Percentiles rank a stretch among this genome's conserved stretches.
phyloP scores from a whole-genome alignment of 2,797 vertebrate genomes.

The Picus viridis region DNA sequence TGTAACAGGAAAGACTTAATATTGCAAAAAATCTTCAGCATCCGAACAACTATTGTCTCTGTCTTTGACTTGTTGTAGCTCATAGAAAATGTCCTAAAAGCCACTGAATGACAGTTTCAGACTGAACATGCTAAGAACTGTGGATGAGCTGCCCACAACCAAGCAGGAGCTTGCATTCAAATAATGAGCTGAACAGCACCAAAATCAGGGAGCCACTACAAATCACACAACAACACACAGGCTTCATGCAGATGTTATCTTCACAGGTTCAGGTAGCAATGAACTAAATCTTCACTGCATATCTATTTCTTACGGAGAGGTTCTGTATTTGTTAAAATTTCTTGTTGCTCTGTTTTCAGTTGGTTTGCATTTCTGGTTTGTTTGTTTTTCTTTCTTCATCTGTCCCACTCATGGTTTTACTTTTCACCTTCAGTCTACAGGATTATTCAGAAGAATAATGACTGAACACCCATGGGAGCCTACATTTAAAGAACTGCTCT shows the following conservation, averaged over 20 bases:
- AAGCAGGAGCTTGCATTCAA: not conserved
- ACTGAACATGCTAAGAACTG: not conserved
- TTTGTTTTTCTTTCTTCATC: not conserved
- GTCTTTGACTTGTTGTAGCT: not conserved
- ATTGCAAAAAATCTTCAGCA: not conserved
- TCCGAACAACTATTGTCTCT: not conserved
- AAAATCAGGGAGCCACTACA: not conserved
- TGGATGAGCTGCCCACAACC: not conserved
- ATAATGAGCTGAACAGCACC: not conserved
- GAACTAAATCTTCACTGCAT: not conserved
- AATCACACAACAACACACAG: not conserved
- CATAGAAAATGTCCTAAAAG: not conserved
- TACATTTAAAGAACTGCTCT: not conserved
- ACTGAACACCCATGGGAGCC: not conserved
- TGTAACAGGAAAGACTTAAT: not conserved
- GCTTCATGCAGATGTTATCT: not conserved
- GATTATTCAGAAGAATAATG: not conserved
- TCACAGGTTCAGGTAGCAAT: not conserved
- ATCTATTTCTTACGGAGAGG: not conserved
- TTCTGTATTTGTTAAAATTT: not conserved
- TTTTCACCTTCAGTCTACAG: not conserved
- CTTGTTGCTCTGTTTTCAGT: not conserved
- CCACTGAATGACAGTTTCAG: not conserved
- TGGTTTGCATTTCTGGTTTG: not conserved
- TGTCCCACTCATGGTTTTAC: not conserved